Percentiles rank a stretch among this genome's conserved stretches.
These are phyloP conservation scores for Orchesella flavescens DNA, from an alignment of 2,888 invertebrate genomes.

Conservation along the genomic window DNA sequence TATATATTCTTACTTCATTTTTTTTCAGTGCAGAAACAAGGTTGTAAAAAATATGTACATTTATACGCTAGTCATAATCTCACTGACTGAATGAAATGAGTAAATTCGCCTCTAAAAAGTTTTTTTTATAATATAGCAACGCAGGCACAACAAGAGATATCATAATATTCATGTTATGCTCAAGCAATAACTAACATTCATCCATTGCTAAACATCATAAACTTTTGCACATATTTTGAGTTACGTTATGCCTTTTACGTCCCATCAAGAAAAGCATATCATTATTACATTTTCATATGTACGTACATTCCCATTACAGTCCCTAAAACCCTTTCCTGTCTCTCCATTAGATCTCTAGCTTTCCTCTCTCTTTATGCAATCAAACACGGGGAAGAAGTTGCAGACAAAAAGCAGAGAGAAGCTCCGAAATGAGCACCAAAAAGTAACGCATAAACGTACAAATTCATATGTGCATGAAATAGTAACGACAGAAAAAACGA, in stretches of 20 bases:
- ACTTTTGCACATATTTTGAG: slow-evolving; percentile 33
- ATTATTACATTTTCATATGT: background rate
- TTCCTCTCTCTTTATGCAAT: background rate
- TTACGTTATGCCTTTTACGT: slow-evolving; percentile 28
- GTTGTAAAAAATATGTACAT: slow-evolving; percentile 21
- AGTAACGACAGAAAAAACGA: slow-evolving; percentile 18
- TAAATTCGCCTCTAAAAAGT: too few species aligned
- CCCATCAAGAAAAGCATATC: slow-evolving; percentile 22
- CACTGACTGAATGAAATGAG: slow-evolving; percentile 25
- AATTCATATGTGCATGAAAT: slow-evolving; percentile 12
- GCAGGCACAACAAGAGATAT: too few species aligned
- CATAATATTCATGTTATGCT: slow-evolving; percentile 1
- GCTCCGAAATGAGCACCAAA: too few species aligned
- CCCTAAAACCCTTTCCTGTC: too few species aligned
- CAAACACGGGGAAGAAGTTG: too few species aligned
- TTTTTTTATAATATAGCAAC: too few species aligned
- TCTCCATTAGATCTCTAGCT: background rate
- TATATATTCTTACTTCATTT: background rate
- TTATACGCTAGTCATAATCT: slow-evolving; percentile 32
- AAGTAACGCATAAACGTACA: background rate
- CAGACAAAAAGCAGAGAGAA: too few species aligned
- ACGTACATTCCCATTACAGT: background rate
- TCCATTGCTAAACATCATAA: slow-evolving; percentile 24
- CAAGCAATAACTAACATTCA: slow-evolving; percentile 22
- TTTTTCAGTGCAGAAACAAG: background rate